Evolutionary conservation across 2,113 vertebrate species (phyloP), one percentile per base, ranked within the genome.

Genomic region (Canis aureus): DNA sequence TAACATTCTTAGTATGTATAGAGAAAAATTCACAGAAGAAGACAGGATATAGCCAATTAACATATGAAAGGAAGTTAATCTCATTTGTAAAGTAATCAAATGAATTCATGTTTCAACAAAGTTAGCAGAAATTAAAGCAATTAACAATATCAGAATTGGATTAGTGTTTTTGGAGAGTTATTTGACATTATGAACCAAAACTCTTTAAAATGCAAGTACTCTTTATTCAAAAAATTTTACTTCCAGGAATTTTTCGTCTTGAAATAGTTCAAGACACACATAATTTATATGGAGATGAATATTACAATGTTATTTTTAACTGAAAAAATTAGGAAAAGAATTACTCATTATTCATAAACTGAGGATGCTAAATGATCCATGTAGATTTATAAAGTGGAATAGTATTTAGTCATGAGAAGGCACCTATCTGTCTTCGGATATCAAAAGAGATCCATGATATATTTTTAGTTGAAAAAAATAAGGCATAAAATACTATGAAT

Each of bases 401-500:
- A 85, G 49, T 64, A 53, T 35, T 94, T 97, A 86, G 27, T 25
- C 51, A 90, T 49, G 35, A 95, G 71, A 96, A 95, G 55, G 51
- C n/a, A 92, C 27, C 7, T 32, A 60, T 74, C 12, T 78, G 57
- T 38, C 20, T 82, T 49, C 29, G 78, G 80, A 60, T 79, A 81
- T 64, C 53, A 95, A 62, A 71, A 79, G 55, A 82, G 29, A 73
- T 59, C n/a, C 35, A 53, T 86, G 66, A 66, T 84, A 57, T 71
- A 89, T 78, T 91, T 96, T 94, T 62, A 96, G 59, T 69, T 92
- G 38, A 94, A 93, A 83, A 95, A 88, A 93, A 12, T 2, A 20
- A 27, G 4, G 2, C 35, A 51, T 92, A 59, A 95, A 93, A 49
- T 79, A n/a, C 6, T 74, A 19, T 78, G 43, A 83, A 11, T 71